Evolutionary conservation across 1,140 invertebrate species (phyloP).

Genomic region (Dendroctonus valens): DNA sequence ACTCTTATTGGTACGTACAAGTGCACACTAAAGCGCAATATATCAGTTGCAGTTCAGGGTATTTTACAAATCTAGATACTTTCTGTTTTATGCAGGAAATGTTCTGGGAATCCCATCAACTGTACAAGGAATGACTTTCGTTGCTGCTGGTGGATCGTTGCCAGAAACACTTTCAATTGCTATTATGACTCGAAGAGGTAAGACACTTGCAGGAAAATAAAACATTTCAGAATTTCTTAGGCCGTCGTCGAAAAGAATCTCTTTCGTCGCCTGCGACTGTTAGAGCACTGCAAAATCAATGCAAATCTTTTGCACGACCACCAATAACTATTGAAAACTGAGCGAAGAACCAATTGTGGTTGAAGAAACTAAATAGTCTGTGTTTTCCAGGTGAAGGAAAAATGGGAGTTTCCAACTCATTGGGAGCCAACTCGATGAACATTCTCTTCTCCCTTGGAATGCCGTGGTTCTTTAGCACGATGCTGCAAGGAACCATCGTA

Average conservation of each 20-base stretch:
- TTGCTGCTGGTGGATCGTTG: conserved; percentile 83
- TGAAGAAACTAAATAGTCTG: background rate
- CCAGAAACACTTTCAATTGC: conserved; percentile 85
- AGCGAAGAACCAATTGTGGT: too few relatives aligned
- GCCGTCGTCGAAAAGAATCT: too few relatives aligned
- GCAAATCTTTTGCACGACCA: too few relatives aligned
- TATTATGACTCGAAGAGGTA: conserved; percentile 77
- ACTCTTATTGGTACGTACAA: conserved; percentile 71
- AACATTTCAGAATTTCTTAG: too few relatives aligned
- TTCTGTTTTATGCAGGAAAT: conserved; percentile 56
- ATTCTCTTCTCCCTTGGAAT: conserved; percentile 80
- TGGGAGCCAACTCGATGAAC: conserved; percentile 82
- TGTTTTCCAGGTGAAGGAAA: conserved; percentile 66
- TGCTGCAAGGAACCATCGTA: conserved; percentile 54
- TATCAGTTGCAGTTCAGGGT: background rate
- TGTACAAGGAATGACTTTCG: conserved; percentile 87
- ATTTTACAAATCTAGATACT: conserved; percentile 4
- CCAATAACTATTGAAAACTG: too few relatives aligned
- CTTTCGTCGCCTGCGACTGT: too few relatives aligned
- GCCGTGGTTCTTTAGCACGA: conserved; percentile 78
- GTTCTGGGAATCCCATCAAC: conserved; percentile 78
- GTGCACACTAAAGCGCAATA: background rate
- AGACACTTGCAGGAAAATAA: conserved; percentile 25
- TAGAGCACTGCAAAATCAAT: too few relatives aligned
- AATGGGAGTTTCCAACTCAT: conserved; percentile 81